Evolutionary conservation across 2,888 invertebrate genomes (phyloP), one percentile per base, ranked within the genome.

Genomic region (Aporophyla nigra): DNA sequence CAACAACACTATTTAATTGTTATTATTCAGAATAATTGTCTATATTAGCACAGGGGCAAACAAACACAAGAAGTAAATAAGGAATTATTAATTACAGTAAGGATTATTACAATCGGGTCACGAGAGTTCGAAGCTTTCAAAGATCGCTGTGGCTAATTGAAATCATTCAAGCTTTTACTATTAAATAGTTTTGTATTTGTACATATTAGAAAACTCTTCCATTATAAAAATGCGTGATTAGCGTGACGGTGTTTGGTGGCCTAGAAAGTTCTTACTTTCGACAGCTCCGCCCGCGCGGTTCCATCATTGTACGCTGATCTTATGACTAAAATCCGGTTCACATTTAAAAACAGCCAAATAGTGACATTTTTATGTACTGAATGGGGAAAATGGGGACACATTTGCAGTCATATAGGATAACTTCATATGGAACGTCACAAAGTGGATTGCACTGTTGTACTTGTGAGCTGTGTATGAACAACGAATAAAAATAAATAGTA

Each of bases 231-330:
- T 93, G 92, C 93, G 93, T 94, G 94, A 93, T 94, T 92, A 93
- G 94, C 93, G 93, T 95, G 94, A 93, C 93, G 91, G 90, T 88
- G 90, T 90, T 93, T 91, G 92, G 90, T 93, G 94, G 93, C 94
- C 95, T 95, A 96, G 96, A 96, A 96, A 96, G 94, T 93, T 90
- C 80, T 92, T 91, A 95, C 96, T 96, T 96, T 96, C 96, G 93
- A 93, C 93, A 84, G 86, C 89, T 86, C 83, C 88, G 90, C 86
- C 85, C 87, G 83, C 78, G 85, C 85, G 54, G 82, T 83, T 87
- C 86, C 85, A 90, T 85, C 87, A 85, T 87, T 89, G 89, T 88
- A 84, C 85, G 88, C 88, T 89, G 87, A 86, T 89, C 85, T 85
- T 92, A 86, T 90, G 89, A 90, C 91, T 91, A 91, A 95, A 95